Percentiles rank a stretch among this genome's conserved stretches.
These are phyloP conservation scores for Syngnathus acus DNA, from an alignment of 2,797 vertebrate species.

Conservation along the genomic window DNA sequence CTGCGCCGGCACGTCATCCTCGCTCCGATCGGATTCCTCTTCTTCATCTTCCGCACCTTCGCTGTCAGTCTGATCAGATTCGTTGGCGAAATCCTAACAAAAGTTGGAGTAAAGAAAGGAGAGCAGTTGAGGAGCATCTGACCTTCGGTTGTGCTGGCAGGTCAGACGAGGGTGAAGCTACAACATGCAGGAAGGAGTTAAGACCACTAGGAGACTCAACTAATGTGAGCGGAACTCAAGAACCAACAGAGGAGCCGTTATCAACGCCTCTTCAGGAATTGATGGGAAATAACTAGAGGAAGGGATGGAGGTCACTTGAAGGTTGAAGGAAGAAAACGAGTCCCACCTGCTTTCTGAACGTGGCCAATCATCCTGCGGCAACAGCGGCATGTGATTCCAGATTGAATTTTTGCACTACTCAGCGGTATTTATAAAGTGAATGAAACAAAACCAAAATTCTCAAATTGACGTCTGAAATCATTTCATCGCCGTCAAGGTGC, in stretches of 20 bases:
- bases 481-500: background rate
- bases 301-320: background rate
- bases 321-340: background rate
- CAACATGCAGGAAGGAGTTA: background rate
- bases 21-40: background rate
- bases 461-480: background rate
- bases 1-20: background rate
- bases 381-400: background rate
- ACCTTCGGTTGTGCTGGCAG: background rate
- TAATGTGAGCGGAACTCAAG: background rate
- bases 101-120: background rate
- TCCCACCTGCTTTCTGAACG: conserved; percentile 5
- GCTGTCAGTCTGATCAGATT: background rate
- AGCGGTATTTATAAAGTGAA: background rate
- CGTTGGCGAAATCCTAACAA: conserved; percentile 1
- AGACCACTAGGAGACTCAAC: background rate
- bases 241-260: background rate
- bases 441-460: background rate
- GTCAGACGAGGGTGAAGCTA: background rate
- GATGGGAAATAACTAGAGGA: background rate
- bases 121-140: background rate
- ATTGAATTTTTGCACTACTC: background rate
- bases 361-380: background rate
- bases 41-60: conserved; percentile 1
- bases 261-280: background rate